Evolutionary conservation across 2,888 invertebrate genomes (phyloP), one percentile per base, ranked within the genome.

Genomic region (Lathronympha strigana): DNA sequence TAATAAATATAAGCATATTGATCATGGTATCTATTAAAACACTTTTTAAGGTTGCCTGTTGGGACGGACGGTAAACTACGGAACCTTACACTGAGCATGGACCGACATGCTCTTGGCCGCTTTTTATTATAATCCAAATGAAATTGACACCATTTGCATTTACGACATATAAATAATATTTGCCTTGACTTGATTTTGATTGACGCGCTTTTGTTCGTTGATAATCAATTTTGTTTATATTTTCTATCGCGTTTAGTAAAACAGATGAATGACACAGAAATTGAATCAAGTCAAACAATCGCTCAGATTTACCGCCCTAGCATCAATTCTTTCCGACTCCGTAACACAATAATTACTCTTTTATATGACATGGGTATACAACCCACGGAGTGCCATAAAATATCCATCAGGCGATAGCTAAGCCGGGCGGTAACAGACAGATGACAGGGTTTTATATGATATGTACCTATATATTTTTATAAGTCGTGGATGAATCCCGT

Each of bases 371-470:
- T 53, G 36, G 47, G 58, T 54, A 54, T 66, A 64, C 25, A 38
- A 38, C 36, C 38, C 47, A 21, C 50, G 25, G 25, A n/a, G 53
- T 47, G 19, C 53, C 53, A 64, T 64, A 60, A 64, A 64, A 64
- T 47, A 64, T 53, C 64, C 64, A 61, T 66, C 61, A 61, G 47
- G 47, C 31, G 21, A 53, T 54, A 49, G 38, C 60, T 66, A 66
- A 66, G 36, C 53, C 38, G 40, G 31, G 38, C 47, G 60, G 66
- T 61, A 66, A 66, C 60, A 25, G 66, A 66, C 66, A 66, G 60
- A 61, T 61, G 66, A 61, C 66, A 66, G 66, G 54, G 43, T 66
- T 60, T 45, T 63, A 51, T 51, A 50, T 47, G 13, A 38, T 31
- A 38, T 60, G 57, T 47, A 54, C n/a, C n/a, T n/a, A n/a, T n/a